Percentiles rank a stretch among this genome's conserved stretches.
These are phyloP conservation scores for Pipistrellus pipistrellus DNA, from an alignment of 2,797 vertebrate species.

Conservation along the genomic window DNA sequence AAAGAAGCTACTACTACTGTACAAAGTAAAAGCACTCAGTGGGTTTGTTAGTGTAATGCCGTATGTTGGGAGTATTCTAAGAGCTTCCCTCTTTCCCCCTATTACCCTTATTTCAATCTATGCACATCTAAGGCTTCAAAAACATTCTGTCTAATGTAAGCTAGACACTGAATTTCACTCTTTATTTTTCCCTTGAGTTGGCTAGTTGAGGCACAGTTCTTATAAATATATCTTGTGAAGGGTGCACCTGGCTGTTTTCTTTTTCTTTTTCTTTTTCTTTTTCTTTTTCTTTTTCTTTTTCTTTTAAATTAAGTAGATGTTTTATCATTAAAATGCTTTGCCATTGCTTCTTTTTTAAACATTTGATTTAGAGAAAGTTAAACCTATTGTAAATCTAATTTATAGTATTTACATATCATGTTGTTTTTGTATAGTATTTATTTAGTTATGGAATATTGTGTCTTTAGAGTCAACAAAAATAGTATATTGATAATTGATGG, in stretches of 20 bases:
- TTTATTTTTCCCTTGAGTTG: neutral
- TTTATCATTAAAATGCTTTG: constrained; percentile 21
- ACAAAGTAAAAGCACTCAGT: neutral
- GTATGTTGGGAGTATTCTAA: neutral
- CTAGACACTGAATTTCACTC: neutral
- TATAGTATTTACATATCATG: neutral
- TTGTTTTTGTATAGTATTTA: neutral
- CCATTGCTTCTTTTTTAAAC: neutral
- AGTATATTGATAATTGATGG: neutral
- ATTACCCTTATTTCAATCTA: constrained; percentile 7
- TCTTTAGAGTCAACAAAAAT: neutral
- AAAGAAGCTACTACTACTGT: neutral
- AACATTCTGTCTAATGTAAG: neutral
- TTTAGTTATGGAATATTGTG: neutral
- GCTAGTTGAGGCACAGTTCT: neutral
- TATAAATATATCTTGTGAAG: neutral
- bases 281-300: neutral
- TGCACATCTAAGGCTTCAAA: neutral
- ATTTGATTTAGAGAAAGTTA: neutral
- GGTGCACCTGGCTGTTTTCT: neutral
- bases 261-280: constrained; percentile 32
- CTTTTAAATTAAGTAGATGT: neutral
- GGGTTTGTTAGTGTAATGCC: neutral
- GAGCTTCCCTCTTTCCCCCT: neutral
- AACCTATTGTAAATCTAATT: neutral